Evolutionary conservation across 2,797 vertebrate species (phyloP), one percentile per base, ranked within the genome.

Genomic region (Pelodytes ibericus): DNA sequence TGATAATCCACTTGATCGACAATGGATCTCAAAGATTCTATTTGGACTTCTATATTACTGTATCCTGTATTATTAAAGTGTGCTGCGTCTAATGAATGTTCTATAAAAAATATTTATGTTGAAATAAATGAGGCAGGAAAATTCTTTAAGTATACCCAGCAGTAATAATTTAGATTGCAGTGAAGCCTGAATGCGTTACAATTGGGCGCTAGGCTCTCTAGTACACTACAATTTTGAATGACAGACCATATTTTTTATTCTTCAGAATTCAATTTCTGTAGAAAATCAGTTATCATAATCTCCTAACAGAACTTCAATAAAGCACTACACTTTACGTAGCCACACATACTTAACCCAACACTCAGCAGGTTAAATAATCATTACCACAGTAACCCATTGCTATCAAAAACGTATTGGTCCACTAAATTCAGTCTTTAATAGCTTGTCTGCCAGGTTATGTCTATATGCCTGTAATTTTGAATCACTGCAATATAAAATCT

Each of bases 351-450:
- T 81, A 86, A 85, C 84, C 83, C 81, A 75, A 71, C 71, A 41
- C 75, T 77, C 81, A 85, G 57, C 56, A 39, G 69, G 76, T 81
- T 83, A 84, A 87, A 80, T 80, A 83, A 83, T 82, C 80, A 76
- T 87, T 83, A 84, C 74, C 59, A 81, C 31, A 77, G 69, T 80
- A 82, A 83, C 84, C 84, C 77, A 75, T 47, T 78, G 79, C 85
- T 85, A 84, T 86, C 78, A 86, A 86, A 86, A 89, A 80, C 75
- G 82, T 84, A 81, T 81, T 81, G 65, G 81, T 74, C 74, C 85
- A 82, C 72, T 83, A 84, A 84, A 85, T 79, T 82, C 82, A 81
- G 78, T 83, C 85, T 63, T 80, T 85, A 85, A 82, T 75, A 41
- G 15, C 74, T 16, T 82, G 58, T 75, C 78, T 85, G 31, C 75